Evolutionary conservation across 2,113 vertebrate genomes (phyloP), one percentile per base, ranked within the genome.

Genomic region (Hydrolagus affinis): DNA sequence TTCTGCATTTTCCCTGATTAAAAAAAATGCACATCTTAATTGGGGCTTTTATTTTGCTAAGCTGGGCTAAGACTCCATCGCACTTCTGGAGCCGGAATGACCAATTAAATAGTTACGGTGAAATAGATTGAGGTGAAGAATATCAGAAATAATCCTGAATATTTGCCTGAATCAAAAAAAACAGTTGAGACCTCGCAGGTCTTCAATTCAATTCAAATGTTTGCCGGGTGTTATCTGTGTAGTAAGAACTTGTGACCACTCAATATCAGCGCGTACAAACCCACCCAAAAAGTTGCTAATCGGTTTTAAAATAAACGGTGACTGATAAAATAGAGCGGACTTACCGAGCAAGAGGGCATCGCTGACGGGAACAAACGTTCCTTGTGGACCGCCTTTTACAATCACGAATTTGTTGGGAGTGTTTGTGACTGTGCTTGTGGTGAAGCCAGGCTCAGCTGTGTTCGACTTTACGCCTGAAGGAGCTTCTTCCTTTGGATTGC

Each of bases 341-440:
- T 88, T 91, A 97, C 96, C 91, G 0, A 97, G 92, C 85, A 94
- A 90, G 19, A 94, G 86, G 0, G 88, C 76, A 4, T 94, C 93
- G 0, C 91, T 90, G 0, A 87, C 88, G 11, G 90, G 87, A 88
- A 90, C 89, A 59, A 89, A 85, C 75, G 91, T 87, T 85, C 94
- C 90, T 89, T 94, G 86, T 0, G 94, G 95, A 0, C 89, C 86
- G 2, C 90, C 91, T 70, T 92, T 91, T 74, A 91, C 87, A 0
- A 86, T 68, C 32, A 15, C 60, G 25, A 83, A 60, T 83, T 83
- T 32, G 66, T 3, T 7, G 0, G 88, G 88, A 75, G 92, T 21
- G 0, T 86, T 57, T 23, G 86, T 62, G 32, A 66, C 3, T 19
- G 57, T 64, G 2, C 78, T 85, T 2, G 87, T n/a, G 78, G 89